phyloP scores from a whole-genome alignment of 2,797 vertebrate genomes.

The Enteromius afrohamiltoni region DNA sequence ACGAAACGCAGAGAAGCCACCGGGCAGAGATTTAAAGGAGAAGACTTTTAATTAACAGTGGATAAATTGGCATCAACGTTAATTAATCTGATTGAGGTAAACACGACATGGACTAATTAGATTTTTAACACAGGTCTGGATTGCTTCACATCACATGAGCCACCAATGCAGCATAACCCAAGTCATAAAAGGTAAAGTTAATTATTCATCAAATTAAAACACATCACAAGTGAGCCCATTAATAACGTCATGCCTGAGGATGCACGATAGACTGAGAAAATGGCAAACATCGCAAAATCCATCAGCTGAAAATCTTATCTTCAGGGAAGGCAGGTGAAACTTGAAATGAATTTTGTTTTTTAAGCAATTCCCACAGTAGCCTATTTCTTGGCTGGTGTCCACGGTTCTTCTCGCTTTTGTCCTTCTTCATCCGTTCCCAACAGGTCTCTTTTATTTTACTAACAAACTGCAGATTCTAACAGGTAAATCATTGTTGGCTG shows the following conservation, averaged over 20 bases:
- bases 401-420: conserved; percentile 50
- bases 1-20: conserved; percentile 41
- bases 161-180: not conserved
- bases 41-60: conserved; percentile 40
- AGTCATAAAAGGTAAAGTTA: conserved; percentile 20
- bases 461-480: conserved; percentile 43
- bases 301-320: not conserved
- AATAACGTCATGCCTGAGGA: conserved; percentile 21
- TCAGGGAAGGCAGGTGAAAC: not conserved
- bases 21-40: conserved; percentile 37
- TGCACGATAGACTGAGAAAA: not conserved
- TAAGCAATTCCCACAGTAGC: not conserved
- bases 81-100: conserved; percentile 45
- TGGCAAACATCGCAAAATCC: not conserved
- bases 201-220: conserved; percentile 10
- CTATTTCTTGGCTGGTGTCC: not conserved
- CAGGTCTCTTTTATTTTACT: conserved; percentile 24
- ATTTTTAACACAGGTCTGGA: not conserved
- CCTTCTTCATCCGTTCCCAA: conserved; percentile 60
- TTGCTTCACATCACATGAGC: not conserved
- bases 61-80: conserved; percentile 33
- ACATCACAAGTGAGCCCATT: conserved; percentile 3
- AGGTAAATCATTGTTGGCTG: conserved; percentile 67
- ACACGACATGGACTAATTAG: conserved; percentile 8
- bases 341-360: not conserved